A percentile compares a stretch with the other conserved stretches of the same genome.
These are phyloP conservation scores for Eulacestoma nigropectus DNA, from an alignment of 2,113 vertebrate genomes.

Conservation along the genomic window DNA sequence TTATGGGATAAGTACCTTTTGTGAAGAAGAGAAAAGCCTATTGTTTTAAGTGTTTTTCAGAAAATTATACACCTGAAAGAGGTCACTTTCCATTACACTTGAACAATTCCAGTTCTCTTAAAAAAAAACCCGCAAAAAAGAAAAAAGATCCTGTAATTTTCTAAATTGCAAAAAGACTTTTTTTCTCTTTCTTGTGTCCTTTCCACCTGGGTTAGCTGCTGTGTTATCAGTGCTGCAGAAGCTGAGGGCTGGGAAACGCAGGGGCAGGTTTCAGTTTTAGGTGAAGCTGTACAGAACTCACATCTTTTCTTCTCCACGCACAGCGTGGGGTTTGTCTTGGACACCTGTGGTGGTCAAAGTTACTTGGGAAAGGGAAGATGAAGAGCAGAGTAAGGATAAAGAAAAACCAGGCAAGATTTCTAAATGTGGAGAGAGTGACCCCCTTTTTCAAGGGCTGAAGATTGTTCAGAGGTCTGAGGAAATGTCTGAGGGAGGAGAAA, in stretches of 20 bases:
- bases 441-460: background rate
- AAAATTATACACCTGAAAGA: slow-evolving; percentile 32
- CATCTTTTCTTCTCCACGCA: accelerated
- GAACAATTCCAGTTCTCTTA: background rate
- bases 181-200: background rate
- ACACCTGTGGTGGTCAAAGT: background rate
- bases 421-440: background rate
- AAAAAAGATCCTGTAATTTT: slow-evolving; percentile 27
- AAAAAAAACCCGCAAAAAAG: accelerated
- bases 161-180: background rate
- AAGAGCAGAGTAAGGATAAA: background rate
- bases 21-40: background rate
- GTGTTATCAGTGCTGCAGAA: background rate
- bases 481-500: background rate
- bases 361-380: background rate
- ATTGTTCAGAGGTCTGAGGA: background rate
- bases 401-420: background rate
- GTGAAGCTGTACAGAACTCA: accelerated
- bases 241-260: background rate
- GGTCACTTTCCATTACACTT: background rate
- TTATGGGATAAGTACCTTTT: slow-evolving; percentile 11
- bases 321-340: accelerated
- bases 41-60: slow-evolving; percentile 15
- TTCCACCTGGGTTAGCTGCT: background rate
- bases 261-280: background rate